These are phyloP conservation scores for Eurystomus glaucurus DNA, from an alignment of 2,797 vertebrate species.

Conservation along the genomic window DNA sequence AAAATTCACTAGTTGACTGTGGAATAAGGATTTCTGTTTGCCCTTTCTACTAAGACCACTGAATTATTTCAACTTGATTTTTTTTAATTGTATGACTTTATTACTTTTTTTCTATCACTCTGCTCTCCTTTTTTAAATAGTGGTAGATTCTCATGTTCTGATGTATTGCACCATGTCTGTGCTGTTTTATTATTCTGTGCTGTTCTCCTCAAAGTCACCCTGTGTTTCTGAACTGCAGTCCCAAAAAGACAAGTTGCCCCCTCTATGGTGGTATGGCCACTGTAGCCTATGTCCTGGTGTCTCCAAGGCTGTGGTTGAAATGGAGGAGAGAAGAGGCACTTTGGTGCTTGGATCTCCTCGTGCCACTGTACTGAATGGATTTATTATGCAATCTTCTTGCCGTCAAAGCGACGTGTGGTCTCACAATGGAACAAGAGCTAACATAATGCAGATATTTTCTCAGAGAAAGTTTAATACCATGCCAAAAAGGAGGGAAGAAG, in stretches of 20 bases:
- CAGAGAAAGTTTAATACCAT: conserved; percentile 18
- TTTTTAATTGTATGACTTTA: neutral
- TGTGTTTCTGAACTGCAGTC: neutral
- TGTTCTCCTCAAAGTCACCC: neutral
- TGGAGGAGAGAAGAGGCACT: neutral
- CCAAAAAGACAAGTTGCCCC: neutral
- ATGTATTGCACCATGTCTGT: neutral
- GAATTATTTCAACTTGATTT: neutral
- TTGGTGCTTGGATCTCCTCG: neutral
- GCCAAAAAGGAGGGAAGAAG: neutral
- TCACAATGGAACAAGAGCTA: conserved; percentile 53
- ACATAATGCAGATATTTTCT: conserved; percentile 66
- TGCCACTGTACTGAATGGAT: neutral
- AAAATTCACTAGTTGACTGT: neutral
- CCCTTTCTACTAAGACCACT: neutral
- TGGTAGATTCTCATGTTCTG: neutral
- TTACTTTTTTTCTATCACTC: neutral
- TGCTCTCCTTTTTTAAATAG: neutral
- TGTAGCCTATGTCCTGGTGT: neutral
- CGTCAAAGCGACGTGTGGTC: conserved; percentile 34
- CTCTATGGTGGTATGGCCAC: accelerated
- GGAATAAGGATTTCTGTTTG: neutral
- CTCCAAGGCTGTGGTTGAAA: neutral
- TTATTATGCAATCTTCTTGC: conserved; percentile 17
- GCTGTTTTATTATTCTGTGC: neutral